These are phyloP conservation scores for Drosophila takahashii DNA, from an alignment of 1,140 invertebrate genomes.

Conservation along the genomic window DNA sequence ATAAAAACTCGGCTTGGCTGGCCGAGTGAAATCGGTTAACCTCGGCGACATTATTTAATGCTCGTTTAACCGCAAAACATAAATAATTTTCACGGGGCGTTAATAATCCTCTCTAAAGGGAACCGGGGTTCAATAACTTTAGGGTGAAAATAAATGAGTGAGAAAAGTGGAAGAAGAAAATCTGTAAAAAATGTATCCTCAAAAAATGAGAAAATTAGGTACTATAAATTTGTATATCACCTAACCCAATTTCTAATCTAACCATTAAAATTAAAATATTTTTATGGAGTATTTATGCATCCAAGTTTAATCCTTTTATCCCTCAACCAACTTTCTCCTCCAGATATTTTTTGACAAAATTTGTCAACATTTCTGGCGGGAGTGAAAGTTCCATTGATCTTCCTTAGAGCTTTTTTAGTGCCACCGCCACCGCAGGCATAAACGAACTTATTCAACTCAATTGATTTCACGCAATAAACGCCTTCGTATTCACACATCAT, in stretches of 20 bases:
- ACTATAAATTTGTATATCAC: too few species aligned
- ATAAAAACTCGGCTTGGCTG: conserved; percentile 45
- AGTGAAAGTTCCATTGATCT: conserved; percentile 49
- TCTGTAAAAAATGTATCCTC: too few species aligned
- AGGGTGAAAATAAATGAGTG: too few species aligned
- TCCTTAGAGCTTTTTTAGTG: conserved; percentile 20
- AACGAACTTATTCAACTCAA: conserved; percentile 40
- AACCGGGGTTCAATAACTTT: conserved; percentile 2
- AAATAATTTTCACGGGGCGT: conserved; percentile 23
- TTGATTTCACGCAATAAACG: conserved; percentile 48
- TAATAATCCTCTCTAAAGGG: conserved; percentile 18
- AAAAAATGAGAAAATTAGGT: too few species aligned
- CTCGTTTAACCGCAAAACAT: conserved; percentile 44
- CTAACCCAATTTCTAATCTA: too few species aligned
- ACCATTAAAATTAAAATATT: too few species aligned
- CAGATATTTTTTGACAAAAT: conserved; percentile 10
- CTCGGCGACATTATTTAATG: conserved; percentile 57
- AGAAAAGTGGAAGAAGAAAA: too few species aligned
- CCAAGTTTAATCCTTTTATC: conserved; percentile 2
- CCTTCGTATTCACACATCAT: conserved; percentile 43
- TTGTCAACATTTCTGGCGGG: conserved; percentile 25
- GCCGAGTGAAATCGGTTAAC: conserved; percentile 37
- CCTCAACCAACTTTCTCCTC: conserved; percentile 26
- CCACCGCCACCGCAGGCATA: conserved; percentile 30
- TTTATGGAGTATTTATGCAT: neutral